Conservation (phyloP, 2,113 vertebrate genomes). For the Tauraco erythrolophus region DNA sequence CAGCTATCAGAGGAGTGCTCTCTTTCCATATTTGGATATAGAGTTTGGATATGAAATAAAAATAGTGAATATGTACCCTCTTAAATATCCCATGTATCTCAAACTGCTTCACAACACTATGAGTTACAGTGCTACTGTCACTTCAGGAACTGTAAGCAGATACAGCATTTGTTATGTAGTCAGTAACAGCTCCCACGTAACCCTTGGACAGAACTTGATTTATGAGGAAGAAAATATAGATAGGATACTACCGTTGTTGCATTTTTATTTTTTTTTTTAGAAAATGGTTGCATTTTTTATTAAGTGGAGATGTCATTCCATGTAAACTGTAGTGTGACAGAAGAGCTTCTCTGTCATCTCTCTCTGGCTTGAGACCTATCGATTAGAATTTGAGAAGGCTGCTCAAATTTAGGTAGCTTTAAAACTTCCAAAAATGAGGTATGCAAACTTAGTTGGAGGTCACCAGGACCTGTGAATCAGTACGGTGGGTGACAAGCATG, state of each 20-base stretch:
- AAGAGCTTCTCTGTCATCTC: neutral
- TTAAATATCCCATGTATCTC: neutral
- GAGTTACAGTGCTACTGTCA: neutral
- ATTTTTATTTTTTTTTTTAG: neutral
- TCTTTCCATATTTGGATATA: neutral
- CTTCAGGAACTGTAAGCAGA: neutral
- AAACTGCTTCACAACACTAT: neutral
- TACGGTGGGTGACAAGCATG: neutral
- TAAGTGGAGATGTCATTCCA: neutral
- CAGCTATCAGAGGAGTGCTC: neutral
- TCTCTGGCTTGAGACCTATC: neutral
- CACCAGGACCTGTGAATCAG: neutral
- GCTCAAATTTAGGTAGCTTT: neutral
- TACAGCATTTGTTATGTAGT: neutral
- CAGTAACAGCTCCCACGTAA: neutral
- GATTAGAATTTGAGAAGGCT: neutral
- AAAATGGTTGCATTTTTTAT: neutral
- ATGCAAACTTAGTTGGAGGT: neutral
- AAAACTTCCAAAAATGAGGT: neutral
- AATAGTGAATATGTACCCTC: neutral
- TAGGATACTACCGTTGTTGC: neutral
- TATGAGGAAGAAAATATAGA: neutral
- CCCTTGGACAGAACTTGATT: neutral
- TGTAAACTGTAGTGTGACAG: neutral
- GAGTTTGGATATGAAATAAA: neutral